A percentile compares a stretch with the other conserved stretches of the same genome.
Evolutionary conservation across 2,888 invertebrate genomes (phyloP).

Genomic region (Oscheius sp.): DNA sequence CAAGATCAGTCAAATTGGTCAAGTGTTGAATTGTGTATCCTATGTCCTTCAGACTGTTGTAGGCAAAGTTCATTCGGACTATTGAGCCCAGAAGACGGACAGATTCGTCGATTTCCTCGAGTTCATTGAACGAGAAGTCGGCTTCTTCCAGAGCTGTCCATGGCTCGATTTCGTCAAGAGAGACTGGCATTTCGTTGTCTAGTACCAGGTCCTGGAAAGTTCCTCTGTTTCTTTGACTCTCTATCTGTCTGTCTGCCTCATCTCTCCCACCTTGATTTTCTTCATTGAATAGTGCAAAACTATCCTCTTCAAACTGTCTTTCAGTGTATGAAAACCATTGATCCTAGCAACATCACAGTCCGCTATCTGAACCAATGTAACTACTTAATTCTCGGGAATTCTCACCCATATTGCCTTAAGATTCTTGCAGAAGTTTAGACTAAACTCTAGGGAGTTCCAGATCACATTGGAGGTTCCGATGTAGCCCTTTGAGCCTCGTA

Average conservation of each 20-base stretch:
- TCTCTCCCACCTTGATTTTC: conserved; percentile 40
- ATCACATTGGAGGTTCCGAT: conserved; percentile 87
- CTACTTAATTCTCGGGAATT: background rate
- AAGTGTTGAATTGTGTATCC: conserved; percentile 82
- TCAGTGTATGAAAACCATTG: conserved; percentile 73
- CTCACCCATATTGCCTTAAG: conserved; percentile 79
- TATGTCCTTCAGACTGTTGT: conserved; percentile 84
- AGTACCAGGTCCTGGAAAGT: conserved; percentile 81
- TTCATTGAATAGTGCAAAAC: conserved; percentile 81
- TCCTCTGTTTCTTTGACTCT: no score
- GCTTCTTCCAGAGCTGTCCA: conserved; percentile 78
- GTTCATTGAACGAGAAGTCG: conserved; percentile 85
- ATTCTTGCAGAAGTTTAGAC: conserved; percentile 86
- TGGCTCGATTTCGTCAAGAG: conserved; percentile 55
- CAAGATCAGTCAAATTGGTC: conserved; percentile 83
- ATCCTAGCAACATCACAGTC: conserved; percentile 73
- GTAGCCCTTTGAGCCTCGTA: conserved; percentile 73
- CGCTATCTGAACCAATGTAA: conserved; percentile 68
- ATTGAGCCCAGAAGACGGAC: conserved; percentile 78
- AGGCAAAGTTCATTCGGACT: conserved; percentile 78
- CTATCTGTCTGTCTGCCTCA: no score
- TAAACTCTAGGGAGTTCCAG: conserved; percentile 84
- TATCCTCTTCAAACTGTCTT: conserved; percentile 80
- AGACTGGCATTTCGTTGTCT: conserved; percentile 79
- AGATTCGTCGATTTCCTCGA: conserved; percentile 84